Percentiles rank a stretch among this genome's conserved stretches.
Conservation (phyloP, 1,140 invertebrate species). For the Bemisia tabaci region DNA sequence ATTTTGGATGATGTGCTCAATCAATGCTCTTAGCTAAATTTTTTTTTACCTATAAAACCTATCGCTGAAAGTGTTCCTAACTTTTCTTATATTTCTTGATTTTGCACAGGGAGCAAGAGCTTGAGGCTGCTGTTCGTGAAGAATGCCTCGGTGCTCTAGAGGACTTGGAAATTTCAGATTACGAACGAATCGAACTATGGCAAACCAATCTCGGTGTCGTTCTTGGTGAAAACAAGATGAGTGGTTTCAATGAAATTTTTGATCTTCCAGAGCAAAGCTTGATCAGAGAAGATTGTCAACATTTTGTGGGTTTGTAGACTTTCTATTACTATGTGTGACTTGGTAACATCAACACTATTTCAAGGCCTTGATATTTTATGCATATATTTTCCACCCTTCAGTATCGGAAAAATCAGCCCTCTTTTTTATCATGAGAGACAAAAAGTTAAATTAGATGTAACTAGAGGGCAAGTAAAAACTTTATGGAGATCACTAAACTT, state of each 20-base stretch:
- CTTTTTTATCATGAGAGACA: background rate
- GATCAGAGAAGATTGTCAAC: conserved; percentile 78
- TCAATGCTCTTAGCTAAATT: too few species aligned
- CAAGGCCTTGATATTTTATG: background rate
- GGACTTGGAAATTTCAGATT: conserved; percentile 32
- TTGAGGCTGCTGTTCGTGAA: conserved; percentile 8
- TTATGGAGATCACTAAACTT: too few species aligned
- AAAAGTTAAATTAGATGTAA: background rate
- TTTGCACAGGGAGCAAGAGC: conserved; percentile 7
- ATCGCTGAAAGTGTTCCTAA: too few species aligned
- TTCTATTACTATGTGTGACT: background rate
- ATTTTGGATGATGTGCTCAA: too few species aligned
- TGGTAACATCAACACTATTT: background rate
- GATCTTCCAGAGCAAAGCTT: conserved; percentile 84
- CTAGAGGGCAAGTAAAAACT: too few species aligned
- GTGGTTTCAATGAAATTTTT: conserved; percentile 88
- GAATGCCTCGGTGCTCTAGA: conserved; percentile 5
- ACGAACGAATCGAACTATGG: conserved; percentile 64
- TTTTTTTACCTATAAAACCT: too few species aligned
- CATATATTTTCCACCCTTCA: background rate
- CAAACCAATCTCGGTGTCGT: conserved; percentile 74
- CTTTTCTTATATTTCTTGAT: too few species aligned
- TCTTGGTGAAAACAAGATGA: conserved; percentile 63
- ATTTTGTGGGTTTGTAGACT: conserved; percentile 56
- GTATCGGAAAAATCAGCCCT: background rate